Percentiles rank a stretch among this genome's conserved stretches.
These are phyloP conservation scores for Emydocephalus ijimae DNA, from an alignment of 2,113 vertebrate genomes.

Conservation along the genomic window DNA sequence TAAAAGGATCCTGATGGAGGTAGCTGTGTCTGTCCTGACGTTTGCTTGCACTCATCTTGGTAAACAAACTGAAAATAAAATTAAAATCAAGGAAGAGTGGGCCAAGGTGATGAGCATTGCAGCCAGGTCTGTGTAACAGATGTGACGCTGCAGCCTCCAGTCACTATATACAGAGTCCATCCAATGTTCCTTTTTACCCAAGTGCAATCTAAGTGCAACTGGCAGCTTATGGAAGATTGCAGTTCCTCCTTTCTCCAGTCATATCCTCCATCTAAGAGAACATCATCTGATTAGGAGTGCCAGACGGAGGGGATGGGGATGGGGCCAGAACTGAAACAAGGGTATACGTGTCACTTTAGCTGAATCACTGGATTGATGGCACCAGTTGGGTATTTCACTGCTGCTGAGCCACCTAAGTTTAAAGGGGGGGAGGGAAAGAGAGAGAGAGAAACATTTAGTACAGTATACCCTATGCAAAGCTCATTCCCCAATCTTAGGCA, in stretches of 20 bases:
- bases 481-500: neutral
- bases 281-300: constrained; percentile 63
- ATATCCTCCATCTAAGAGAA: constrained; percentile 53
- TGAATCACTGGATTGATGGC: constrained; percentile 55
- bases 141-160: constrained; percentile 69
- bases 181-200: constrained; percentile 52
- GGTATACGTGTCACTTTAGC: constrained; percentile 65
- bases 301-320: constrained; percentile 57
- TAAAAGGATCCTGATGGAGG: constrained; percentile 84
- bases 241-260: constrained; percentile 59
- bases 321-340: constrained; percentile 57
- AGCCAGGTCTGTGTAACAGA: constrained; percentile 74
- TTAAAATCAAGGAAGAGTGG: constrained; percentile 60
- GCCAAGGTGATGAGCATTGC: constrained; percentile 63
- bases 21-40: constrained; percentile 80
- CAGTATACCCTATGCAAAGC: accelerated
- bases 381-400: constrained; percentile 64
- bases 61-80: constrained; percentile 78
- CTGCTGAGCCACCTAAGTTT: constrained; percentile 74
- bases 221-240: constrained; percentile 59
- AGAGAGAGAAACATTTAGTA: neutral
- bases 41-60: constrained; percentile 65
- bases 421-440: neutral
- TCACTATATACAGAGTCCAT: constrained; percentile 68
- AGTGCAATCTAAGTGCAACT: constrained; percentile 64